These are phyloP conservation scores for Sebastolobus altivelis DNA, from an alignment of 2,797 vertebrate species.

Conservation along the genomic window DNA sequence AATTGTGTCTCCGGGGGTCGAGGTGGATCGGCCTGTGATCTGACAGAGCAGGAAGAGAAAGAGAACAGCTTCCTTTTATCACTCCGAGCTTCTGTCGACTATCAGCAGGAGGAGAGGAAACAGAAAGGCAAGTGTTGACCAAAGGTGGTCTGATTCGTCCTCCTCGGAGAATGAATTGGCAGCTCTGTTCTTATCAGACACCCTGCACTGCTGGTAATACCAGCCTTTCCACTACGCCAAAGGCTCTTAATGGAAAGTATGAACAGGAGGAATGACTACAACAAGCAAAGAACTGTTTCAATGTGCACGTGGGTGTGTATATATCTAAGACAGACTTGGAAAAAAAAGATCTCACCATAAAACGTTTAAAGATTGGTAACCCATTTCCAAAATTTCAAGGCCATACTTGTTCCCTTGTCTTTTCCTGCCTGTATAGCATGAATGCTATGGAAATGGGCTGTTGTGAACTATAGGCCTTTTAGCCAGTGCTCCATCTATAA, in stretches of 20 bases:
- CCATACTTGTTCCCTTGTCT: background rate
- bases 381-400: background rate
- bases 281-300: background rate
- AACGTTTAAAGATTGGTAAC: background rate
- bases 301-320: background rate
- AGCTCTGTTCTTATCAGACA: constrained; percentile 34
- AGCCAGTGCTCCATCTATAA: background rate
- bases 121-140: constrained; percentile 53
- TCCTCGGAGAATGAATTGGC: constrained; percentile 22
- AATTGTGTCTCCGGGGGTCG: constrained; percentile 67
- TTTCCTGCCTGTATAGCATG: background rate
- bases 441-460: background rate
- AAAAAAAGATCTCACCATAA: background rate
- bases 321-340: too few species aligned
- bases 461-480: background rate
- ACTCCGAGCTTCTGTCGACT: constrained; percentile 4
- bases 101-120: constrained; percentile 39
- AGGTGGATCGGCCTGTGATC: constrained; percentile 44
- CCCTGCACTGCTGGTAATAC: background rate
- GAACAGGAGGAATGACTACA: background rate
- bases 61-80: constrained; percentile 21
- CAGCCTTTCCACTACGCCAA: background rate
- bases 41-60: constrained; percentile 34
- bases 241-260: background rate
- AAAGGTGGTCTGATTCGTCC: constrained; percentile 41